phyloP scores from a whole-genome alignment of 2,888 invertebrate genomes.

The Anagyrus pseudococci region DNA sequence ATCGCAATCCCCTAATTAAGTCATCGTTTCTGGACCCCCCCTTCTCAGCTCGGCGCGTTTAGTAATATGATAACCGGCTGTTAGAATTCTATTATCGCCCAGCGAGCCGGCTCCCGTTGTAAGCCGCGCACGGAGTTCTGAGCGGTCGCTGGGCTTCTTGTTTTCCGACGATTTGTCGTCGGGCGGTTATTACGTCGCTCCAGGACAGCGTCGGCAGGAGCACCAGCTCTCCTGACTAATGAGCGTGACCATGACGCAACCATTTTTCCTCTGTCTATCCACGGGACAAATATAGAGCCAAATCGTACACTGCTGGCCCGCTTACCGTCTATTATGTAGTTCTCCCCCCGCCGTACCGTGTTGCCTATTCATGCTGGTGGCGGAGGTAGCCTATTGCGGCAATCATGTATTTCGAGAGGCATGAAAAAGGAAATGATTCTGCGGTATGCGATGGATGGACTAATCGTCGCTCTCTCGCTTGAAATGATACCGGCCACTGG shows the following conservation, averaged over 20 bases:
- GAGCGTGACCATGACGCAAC: constrained; percentile 11
- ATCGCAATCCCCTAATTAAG: constrained; percentile 21
- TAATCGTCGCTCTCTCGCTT: too few species aligned
- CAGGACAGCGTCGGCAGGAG: too few species aligned
- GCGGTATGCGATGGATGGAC: too few species aligned
- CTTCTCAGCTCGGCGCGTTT: not conserved
- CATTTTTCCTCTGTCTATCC: constrained; percentile 4
- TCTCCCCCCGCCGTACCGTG: too few species aligned
- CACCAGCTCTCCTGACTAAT: not conserved
- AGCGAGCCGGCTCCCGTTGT: too few species aligned
- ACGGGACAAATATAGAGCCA: not conserved
- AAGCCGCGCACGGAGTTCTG: not conserved
- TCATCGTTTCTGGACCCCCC: not conserved
- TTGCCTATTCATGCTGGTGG: too few species aligned
- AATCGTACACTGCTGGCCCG: constrained; percentile 1
- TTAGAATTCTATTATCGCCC: constrained; percentile 25
- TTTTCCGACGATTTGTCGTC: constrained; percentile 12
- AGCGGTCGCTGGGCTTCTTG: constrained; percentile 6
- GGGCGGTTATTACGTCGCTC: not conserved
- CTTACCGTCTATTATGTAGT: constrained; percentile 1
- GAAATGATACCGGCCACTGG: too few species aligned
- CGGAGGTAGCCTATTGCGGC: too few species aligned
- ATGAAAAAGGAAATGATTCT: too few species aligned
- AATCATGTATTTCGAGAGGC: too few species aligned
- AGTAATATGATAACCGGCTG: constrained; percentile 19